Base-by-base conservation (phyloP, 2,113 vertebrate species). In the Propithecus coquereli region DNA sequence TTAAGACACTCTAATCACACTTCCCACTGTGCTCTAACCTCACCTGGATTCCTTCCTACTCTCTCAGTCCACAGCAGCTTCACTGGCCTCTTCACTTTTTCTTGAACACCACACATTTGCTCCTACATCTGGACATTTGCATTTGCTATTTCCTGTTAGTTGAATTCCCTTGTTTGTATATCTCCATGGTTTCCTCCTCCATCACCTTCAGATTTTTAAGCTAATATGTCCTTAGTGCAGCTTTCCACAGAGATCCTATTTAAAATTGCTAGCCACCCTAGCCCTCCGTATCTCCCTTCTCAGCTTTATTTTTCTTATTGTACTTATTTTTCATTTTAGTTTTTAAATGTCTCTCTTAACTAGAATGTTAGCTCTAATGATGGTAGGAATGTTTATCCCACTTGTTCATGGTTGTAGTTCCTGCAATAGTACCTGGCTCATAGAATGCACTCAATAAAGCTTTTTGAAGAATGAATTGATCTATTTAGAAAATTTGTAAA, bases 1-100 rank as follows among this genome's bases (percentile, higher is more conserved):
- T 23, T 16, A 45, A 13, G 52, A 18, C 1, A 0, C n/a, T 8
- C 6, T 47, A 50, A 30, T 20, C 27, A 4, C 0, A 3, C 12
- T 8, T 12, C 12, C 16, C n/a, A 37, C 4, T 8, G 2, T 4
- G 50, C 8, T 32, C 27, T 27, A 16, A 32, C 3, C 5, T 50
- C 18, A 34, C 16, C 1, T 27, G 13, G 2, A 79, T 45, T 34
- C 40, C 59, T 77, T 59, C 47, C 43, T 2, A 32, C 3, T n/a
- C 37, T 65, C 32, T 61, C 17, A 12, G n/a, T 82, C 40, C 37
- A n/a, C 2, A 47, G 12, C 3, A 45, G 16, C 32, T 4, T 63
- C 17, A 20, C 5, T n/a, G 8, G 6, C 0, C 7, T 52, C 9
- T 17, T 73, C 27, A 4, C 2, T 30, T 32, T 25, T 71, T 37